Percentiles rank a stretch among this genome's conserved stretches.
These are phyloP conservation scores for Pantala flavescens DNA, from an alignment of 1,140 invertebrate species.

Conservation along the genomic window DNA sequence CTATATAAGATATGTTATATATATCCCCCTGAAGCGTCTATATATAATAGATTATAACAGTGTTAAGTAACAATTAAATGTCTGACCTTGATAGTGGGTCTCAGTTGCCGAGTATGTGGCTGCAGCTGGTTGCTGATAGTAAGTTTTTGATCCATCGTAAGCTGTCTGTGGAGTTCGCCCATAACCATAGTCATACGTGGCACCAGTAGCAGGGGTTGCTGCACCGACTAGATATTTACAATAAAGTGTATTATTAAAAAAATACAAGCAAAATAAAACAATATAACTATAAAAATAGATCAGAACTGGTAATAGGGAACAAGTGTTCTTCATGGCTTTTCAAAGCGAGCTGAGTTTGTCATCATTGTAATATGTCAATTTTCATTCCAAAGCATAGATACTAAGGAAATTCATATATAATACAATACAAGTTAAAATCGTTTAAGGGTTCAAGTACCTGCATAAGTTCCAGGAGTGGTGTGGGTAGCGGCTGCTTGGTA, in stretches of 20 bases:
- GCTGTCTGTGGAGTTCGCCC: slow-evolving; percentile 45
- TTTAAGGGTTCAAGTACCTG: slow-evolving; percentile 32
- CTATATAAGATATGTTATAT: no score
- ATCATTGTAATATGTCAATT: not conserved
- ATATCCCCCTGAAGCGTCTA: no score
- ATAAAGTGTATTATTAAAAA: not conserved
- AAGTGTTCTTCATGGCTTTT: not conserved
- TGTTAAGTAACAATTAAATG: no score
- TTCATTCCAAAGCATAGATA: no score
- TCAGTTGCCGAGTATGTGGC: slow-evolving; percentile 57
- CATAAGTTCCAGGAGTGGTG: slow-evolving; percentile 51
- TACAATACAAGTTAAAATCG: no score
- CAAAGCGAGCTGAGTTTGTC: not conserved
- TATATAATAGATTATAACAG: no score
- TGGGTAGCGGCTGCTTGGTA: slow-evolving; percentile 56
- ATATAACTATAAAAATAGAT: not conserved
- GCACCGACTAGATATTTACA: slow-evolving; percentile 38
- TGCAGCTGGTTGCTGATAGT: slow-evolving; percentile 51
- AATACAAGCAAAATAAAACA: slow-evolving; percentile 23
- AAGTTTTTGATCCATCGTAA: slow-evolving; percentile 54
- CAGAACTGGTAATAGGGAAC: not conserved
- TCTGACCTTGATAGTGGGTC: slow-evolving; percentile 46
- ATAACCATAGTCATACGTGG: slow-evolving; percentile 57
- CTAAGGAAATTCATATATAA: no score
- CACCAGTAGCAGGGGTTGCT: slow-evolving; percentile 43